A percentile compares a stretch with the other conserved stretches of the same genome.
Evolutionary conservation across 2,113 vertebrate species (phyloP).

Genomic region (Ardeotis arabs): DNA sequence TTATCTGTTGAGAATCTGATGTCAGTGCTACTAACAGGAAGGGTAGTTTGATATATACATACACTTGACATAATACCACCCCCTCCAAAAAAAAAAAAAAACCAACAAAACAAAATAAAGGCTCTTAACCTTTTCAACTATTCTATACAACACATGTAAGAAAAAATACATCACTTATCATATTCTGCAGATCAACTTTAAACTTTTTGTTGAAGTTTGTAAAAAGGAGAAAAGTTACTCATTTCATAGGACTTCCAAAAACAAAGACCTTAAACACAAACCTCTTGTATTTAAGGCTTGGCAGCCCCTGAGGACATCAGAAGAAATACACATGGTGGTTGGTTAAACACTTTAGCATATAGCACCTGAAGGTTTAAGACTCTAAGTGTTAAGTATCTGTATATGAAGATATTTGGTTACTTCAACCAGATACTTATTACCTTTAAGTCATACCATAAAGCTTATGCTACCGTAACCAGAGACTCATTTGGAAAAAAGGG

Average conservation of each 20-base stretch:
- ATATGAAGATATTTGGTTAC: neutral
- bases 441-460: neutral
- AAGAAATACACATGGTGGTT: neutral
- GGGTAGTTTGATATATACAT: neutral
- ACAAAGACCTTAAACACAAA: neutral
- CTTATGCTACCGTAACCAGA: neutral
- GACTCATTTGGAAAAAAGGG: neutral
- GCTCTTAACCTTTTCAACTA: neutral
- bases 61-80: neutral
- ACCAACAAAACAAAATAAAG: neutral
- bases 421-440: neutral
- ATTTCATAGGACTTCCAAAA: neutral
- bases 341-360: neutral
- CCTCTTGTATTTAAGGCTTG: neutral
- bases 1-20: neutral
- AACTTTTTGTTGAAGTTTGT: neutral
- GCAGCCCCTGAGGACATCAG: neutral
- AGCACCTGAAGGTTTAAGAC: neutral
- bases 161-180: neutral
- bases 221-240: neutral
- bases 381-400: neutral
- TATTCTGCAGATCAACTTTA: neutral
- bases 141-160: neutral
- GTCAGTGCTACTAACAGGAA: neutral
- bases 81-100: neutral